phyloP scores from a whole-genome alignment of 2,113 vertebrate species.

The Probosciger aterrimus region DNA sequence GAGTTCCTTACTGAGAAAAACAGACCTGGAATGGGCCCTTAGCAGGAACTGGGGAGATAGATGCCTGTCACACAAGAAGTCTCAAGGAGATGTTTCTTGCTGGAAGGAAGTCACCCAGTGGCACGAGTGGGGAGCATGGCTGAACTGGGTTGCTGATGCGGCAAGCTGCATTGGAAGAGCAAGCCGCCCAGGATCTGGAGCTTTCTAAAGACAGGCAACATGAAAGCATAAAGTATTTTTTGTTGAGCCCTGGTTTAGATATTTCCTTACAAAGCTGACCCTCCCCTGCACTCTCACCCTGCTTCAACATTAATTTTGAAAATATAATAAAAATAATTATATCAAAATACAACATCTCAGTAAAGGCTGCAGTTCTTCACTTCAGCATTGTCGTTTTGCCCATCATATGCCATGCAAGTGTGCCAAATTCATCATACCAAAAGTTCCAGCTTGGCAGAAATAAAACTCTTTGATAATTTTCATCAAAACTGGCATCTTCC shows the following conservation, averaged over 20 bases:
- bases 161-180: not conserved
- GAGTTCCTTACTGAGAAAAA: not conserved
- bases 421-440: not conserved
- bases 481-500: not conserved
- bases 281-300: rapidly evolving
- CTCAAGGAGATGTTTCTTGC: not conserved
- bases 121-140: rapidly evolving
- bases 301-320: not conserved
- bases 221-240: not conserved
- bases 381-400: not conserved
- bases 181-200: not conserved
- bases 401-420: not conserved
- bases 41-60: not conserved
- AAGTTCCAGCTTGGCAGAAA: not conserved
- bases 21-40: not conserved
- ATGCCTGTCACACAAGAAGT: not conserved
- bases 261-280: not conserved
- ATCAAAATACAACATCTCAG: not conserved
- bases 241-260: not conserved
- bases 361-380: not conserved
- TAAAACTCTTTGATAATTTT: not conserved
- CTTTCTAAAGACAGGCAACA: not conserved
- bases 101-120: not conserved
- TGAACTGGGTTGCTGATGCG: not conserved
- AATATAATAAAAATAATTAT: not conserved